phyloP scores from a whole-genome alignment of 2,888 invertebrate species.

The Pemphredon lugubris region DNA sequence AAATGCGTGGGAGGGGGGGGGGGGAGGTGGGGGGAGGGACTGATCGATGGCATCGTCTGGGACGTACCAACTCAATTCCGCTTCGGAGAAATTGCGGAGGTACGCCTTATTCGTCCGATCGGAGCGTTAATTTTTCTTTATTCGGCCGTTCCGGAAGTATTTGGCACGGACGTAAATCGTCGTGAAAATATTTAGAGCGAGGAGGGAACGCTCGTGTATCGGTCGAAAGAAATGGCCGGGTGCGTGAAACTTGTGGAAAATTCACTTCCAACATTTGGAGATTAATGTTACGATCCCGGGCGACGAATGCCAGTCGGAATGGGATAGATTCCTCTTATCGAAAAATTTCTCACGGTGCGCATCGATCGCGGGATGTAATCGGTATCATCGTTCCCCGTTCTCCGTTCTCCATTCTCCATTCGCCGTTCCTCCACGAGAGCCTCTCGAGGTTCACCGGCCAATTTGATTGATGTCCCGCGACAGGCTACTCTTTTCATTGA shows the following conservation, averaged over 20 bases:
- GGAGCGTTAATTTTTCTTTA: no score
- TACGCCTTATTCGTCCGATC: no score
- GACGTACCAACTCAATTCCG: no score
- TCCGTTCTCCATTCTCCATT: background rate
- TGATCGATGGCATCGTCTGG: no score
- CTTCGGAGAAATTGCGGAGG: no score
- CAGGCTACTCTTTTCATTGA: slow-evolving; percentile 10
- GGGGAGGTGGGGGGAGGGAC: background rate
- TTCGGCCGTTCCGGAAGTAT: no score
- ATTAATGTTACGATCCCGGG: slow-evolving; percentile 6
- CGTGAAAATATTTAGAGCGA: background rate
- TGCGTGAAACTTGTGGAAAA: slow-evolving; percentile 7
- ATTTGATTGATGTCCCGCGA: slow-evolving; percentile 29
- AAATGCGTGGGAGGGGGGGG: slow-evolving; percentile 6
- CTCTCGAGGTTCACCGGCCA: slow-evolving; percentile 9
- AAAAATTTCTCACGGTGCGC: slow-evolving; percentile 25
- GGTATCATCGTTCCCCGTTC: no score
- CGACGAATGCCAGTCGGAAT: slow-evolving; percentile 38
- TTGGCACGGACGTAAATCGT: background rate
- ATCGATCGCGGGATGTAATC: no score
- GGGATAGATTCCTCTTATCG: slow-evolving; percentile 48
- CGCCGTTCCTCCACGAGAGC: background rate
- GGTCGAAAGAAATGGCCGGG: slow-evolving; percentile 23
- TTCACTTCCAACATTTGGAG: slow-evolving; percentile 1
- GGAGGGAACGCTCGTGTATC: background rate